Conservation (phyloP, 2,113 vertebrate genomes). For the Chloroceryle aenea region DNA sequence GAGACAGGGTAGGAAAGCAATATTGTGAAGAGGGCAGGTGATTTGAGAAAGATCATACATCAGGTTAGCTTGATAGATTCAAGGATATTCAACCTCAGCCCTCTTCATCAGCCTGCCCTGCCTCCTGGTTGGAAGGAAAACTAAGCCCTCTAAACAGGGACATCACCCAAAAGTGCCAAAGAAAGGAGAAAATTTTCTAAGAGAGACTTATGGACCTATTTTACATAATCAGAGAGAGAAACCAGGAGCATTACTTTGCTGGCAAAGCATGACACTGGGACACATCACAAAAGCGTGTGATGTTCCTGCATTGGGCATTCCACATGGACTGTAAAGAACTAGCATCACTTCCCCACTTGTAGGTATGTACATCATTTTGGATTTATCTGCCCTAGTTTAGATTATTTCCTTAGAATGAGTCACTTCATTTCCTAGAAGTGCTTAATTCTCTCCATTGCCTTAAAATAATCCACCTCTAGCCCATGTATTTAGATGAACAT, state of each 20-base stretch:
- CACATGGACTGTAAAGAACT: not conserved
- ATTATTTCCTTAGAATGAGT: accelerated
- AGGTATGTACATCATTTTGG: not conserved
- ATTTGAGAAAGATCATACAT: not conserved
- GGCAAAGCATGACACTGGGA: not conserved
- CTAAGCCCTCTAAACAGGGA: accelerated
- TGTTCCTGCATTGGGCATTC: not conserved
- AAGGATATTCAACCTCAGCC: not conserved
- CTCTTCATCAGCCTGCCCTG: not conserved
- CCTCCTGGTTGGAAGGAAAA: not conserved
- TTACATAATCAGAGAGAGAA: not conserved
- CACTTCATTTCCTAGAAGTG: not conserved
- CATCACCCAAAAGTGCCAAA: not conserved
- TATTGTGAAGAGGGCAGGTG: not conserved
- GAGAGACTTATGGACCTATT: not conserved
- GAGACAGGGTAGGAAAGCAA: not conserved
- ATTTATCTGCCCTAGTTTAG: not conserved
- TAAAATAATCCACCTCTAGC: not conserved
- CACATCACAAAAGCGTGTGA: accelerated
- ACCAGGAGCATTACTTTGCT: not conserved
- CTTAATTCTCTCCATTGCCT: not conserved
- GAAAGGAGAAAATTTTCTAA: not conserved
- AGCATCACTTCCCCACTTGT: not conserved
- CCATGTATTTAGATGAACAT: not conserved
- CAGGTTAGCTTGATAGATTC: not conserved